Base-by-base conservation (phyloP, 2,113 vertebrate genomes). In the Cryptotis parvus region DNA sequence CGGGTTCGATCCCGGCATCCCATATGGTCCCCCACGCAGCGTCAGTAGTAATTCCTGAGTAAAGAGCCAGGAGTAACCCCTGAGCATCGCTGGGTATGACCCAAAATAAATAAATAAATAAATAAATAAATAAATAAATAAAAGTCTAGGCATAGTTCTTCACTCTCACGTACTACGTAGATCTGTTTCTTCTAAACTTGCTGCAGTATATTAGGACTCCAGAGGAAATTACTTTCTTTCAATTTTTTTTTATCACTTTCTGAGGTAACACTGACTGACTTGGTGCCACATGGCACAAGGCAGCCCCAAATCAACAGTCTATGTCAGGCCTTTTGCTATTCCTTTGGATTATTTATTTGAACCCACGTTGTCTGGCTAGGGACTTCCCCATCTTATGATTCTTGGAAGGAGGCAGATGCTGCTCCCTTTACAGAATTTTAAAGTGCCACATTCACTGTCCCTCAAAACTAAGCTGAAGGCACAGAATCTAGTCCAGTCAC, bases 281-380 rank as follows among this genome's bases (percentile, higher is more conserved):
- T 72, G 37, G 73, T 89, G 61, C 61, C 52, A 92, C 0, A 5
- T 92, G 87, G 94, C 68, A 91, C 35, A 24, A 81, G 84, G 75
- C 49, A 84, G 84, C 68, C 73, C 61, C 61, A 26, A 76, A 87
- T 61, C 12, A 15, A 86, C 90, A 92, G 68, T 58, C 29, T 72
- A 14, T 63, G 63, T 49, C 75, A 72, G 63, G 63, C 92, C 87
- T 94, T 84, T 73, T 89, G 31, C 87, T 94, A 69, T 63, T 95
- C 61, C 79, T 73, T 94, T 79, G 87, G 77, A n/a, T 24, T 94
- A 65, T 96, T 85, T 77, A 78, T 81, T 95, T 94, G 45, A 95
- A 96, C 87, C 92, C 91, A 94, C 95, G 95, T 95, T 94, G 93
- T 95, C 77, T 95, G 73, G 81, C 77, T 91, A 65, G 90, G 96